phyloP scores from a whole-genome alignment of 2,113 vertebrate species.

The Pionites leucogaster region DNA sequence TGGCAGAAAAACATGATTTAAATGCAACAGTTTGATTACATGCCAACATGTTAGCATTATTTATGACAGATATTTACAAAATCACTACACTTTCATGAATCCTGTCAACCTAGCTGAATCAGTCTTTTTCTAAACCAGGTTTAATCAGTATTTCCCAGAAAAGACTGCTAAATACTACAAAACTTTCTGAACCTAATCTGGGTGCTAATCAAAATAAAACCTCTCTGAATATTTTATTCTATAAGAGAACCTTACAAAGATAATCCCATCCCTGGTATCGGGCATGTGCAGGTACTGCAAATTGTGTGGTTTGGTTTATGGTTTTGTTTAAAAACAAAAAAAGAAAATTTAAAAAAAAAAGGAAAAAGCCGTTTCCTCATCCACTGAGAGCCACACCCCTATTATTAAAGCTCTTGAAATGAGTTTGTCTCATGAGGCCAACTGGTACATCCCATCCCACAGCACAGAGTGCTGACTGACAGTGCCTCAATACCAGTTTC shows the following conservation, averaged over 20 bases:
- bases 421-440: background rate
- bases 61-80: background rate
- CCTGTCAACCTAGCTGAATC: background rate
- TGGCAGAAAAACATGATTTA: background rate
- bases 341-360: background rate
- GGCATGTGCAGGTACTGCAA: background rate
- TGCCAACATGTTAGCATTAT: background rate
- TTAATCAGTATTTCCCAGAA: background rate
- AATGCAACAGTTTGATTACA: background rate
- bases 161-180: background rate
- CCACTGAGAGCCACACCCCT: background rate
- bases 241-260: background rate
- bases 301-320: background rate
- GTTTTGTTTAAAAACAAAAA: background rate
- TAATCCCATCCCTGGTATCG: background rate
- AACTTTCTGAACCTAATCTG: background rate
- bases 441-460: background rate
- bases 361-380: background rate
- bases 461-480: background rate
- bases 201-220: background rate
- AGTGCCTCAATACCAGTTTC: background rate
- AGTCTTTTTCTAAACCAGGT: background rate
- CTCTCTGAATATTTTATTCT: background rate
- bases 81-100: background rate
- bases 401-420: background rate